Percentiles rank a stretch among this genome's conserved stretches.
phyloP scores from a whole-genome alignment of 2,113 vertebrate genomes.

The Charina bottae region DNA sequence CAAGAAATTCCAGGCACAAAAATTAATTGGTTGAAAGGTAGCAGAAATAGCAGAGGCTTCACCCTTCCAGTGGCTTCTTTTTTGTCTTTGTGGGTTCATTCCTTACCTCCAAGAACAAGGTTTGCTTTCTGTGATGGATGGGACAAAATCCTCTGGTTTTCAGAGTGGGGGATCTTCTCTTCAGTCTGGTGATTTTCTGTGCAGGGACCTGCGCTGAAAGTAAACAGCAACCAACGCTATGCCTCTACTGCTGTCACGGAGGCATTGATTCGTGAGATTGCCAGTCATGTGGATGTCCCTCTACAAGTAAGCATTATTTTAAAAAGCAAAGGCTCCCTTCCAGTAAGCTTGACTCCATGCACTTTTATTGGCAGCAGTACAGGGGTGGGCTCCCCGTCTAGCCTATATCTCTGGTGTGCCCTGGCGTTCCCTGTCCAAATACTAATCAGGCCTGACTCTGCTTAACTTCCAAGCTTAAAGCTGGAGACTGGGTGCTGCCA shows the following conservation, averaged over 20 bases:
- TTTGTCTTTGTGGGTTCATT: neutral
- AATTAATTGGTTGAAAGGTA: neutral
- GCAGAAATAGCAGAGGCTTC: neutral
- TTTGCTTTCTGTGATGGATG: neutral
- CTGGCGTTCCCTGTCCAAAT: neutral
- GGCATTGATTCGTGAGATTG: constrained; percentile 86
- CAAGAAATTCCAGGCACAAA: neutral
- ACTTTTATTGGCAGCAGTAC: neutral
- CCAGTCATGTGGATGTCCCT: constrained; percentile 79
- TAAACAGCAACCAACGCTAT: constrained; percentile 96
- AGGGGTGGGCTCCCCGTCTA: neutral
- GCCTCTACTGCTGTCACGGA: constrained; percentile 93
- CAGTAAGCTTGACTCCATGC: neutral
- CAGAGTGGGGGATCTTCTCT: neutral
- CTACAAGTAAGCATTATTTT: constrained; percentile 82
- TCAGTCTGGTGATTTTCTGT: constrained; percentile 4
- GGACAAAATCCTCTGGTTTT: neutral
- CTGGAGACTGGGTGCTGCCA: neutral
- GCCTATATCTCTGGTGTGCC: neutral
- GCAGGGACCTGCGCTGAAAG: constrained; percentile 95
- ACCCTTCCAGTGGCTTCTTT: neutral
- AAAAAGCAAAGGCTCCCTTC: neutral
- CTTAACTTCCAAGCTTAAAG: neutral
- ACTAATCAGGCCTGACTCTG: neutral
- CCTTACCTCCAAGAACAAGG: neutral